Evolutionary conservation across 2,113 vertebrate genomes (phyloP).

Genomic region (Pungitius pungitius): DNA sequence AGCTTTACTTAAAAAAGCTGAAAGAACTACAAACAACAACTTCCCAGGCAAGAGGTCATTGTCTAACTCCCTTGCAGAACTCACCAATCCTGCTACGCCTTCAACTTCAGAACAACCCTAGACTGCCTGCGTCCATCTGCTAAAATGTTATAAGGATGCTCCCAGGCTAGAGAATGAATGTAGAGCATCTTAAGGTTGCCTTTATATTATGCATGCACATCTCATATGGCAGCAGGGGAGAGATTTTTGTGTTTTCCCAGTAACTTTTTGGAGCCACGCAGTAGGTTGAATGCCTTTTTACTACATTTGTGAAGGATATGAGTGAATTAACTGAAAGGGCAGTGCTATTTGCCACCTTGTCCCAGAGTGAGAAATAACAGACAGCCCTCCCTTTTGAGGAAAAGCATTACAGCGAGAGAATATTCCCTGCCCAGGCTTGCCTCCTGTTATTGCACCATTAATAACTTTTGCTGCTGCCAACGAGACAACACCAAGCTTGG

Average conservation of each 20-base stretch:
- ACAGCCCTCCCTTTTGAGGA: conserved; percentile 77
- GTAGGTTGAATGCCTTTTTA: background rate
- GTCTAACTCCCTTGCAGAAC: conserved; percentile 31
- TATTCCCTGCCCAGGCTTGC: conserved; percentile 77
- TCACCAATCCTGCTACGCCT: conserved; percentile 26
- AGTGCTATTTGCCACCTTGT: conserved; percentile 48
- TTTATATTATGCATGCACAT: conserved; percentile 20
- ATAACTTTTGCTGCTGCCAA: conserved; percentile 77
- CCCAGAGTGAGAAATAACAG: conserved; percentile 81
- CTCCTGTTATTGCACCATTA: conserved; percentile 81
- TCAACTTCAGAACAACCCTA: conserved; percentile 36
- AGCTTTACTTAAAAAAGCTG: conserved; percentile 47
- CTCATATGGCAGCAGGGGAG: background rate
- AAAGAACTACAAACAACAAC: conserved; percentile 19
- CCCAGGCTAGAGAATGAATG: conserved; percentile 28
- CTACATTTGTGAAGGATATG: conserved; percentile 77
- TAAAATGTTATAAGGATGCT: conserved; percentile 31
- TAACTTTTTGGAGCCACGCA: background rate
- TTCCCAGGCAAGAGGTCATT: conserved; percentile 39
- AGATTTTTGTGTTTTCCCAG: background rate
- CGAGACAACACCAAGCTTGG: conserved; percentile 66
- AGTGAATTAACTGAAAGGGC: conserved; percentile 83
- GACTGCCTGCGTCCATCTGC: conserved; percentile 22
- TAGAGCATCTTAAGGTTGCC: background rate
- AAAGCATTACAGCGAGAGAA: conserved; percentile 81